Evolutionary conservation across 2,797 vertebrate species (phyloP), one percentile per base, ranked within the genome.

Genomic region (Argya squamiceps): DNA sequence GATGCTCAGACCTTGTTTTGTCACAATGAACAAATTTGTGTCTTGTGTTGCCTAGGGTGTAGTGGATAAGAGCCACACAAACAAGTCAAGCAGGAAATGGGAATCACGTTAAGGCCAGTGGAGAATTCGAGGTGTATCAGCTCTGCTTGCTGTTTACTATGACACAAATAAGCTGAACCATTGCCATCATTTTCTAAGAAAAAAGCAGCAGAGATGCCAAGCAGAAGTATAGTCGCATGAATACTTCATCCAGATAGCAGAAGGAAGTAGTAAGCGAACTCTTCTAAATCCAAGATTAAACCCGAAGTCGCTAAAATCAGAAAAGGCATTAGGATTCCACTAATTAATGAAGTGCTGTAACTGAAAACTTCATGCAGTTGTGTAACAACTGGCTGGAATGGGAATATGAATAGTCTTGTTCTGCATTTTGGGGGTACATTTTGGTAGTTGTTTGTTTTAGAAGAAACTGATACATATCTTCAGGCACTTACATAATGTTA

Each of bases 241-340:
- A 89, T 50, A 91, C 74, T 59, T 91, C 18, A n/a, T 79, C 15
- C 13, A 44, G 30, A 30, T 56, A 34, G 36, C 56, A 67, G 56
- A 78, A 83, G 8, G 16, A 86, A 74, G 62, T 67, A 70, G 27
- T 26, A 49, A 60, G 13, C 39, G 30, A 70, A 74, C 22, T 84
- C 6, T 63, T 39, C 17, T 77, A 80, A 50, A 69, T 65, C n/a
- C 68, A 43, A 17, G 21, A 67, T 86, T 86, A 74, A 90, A 56
- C 20, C 9, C 3, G 3, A 79, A 64, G 27, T 71, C 0, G 0
- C 43, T 79, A 52, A 76, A 79, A 76, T 69, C 1, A 75, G 52
- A 73, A 75, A 71, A 65, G 4, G 10, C 46, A 58, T 79, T 85
- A 55, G 13, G 19, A 62, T 83, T 88, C 23, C 26, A 49, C 12